phyloP scores from a whole-genome alignment of 2,888 invertebrate genomes.

The Zygothrica quintamaculata region DNA sequence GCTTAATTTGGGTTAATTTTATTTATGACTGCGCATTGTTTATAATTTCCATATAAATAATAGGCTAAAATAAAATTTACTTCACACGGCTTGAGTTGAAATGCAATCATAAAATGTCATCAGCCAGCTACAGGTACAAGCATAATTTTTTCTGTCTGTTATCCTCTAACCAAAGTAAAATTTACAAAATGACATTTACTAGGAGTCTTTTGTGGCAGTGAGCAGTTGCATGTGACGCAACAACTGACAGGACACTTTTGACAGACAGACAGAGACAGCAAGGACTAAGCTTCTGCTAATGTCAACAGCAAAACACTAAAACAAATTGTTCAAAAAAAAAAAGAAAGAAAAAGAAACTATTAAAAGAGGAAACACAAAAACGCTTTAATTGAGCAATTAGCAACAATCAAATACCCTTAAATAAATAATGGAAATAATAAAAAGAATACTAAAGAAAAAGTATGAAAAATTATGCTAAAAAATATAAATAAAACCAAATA shows the following conservation, averaged over 20 bases:
- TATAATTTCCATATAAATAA: too few species aligned
- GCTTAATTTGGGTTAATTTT: constrained; percentile 80
- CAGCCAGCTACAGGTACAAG: not conserved
- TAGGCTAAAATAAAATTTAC: too few species aligned
- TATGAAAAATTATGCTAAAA: too few species aligned
- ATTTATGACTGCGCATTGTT: constrained; percentile 73
- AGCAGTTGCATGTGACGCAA: constrained; percentile 54
- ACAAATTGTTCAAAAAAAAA: constrained; percentile 45
- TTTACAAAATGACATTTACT: constrained; percentile 46
- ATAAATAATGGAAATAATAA: too few species aligned
- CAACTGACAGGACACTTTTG: constrained; percentile 70
- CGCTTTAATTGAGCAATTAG: not conserved
- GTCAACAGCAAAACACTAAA: constrained; percentile 77
- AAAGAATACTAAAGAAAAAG: too few species aligned
- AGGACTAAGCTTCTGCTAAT: constrained; percentile 80
- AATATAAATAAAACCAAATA: too few species aligned
- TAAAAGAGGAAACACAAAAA: not conserved
- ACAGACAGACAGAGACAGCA: constrained; percentile 69
- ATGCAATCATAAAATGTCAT: constrained; percentile 71
- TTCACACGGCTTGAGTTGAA: constrained; percentile 21
- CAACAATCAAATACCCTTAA: too few species aligned
- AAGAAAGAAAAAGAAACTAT: constrained; percentile 17
- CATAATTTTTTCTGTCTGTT: too few species aligned
- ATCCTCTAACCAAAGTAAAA: constrained; percentile 2
- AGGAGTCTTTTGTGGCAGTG: constrained; percentile 50